These are phyloP conservation scores for Panagrolaimus sp. DNA, from an alignment of 1,140 invertebrate species.

Conservation along the genomic window DNA sequence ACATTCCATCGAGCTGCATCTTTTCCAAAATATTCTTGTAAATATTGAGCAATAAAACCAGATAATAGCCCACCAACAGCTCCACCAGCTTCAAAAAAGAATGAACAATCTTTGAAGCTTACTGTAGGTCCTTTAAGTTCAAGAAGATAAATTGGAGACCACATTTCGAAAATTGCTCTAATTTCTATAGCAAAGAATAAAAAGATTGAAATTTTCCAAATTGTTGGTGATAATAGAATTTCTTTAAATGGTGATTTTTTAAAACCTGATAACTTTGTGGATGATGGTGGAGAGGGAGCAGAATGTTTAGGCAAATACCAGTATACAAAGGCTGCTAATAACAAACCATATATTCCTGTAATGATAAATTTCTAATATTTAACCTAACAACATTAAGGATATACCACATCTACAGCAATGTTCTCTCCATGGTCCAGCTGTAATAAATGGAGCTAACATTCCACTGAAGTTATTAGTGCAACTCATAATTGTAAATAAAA, in stretches of 20 bases:
- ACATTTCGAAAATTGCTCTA: slow-evolving; percentile 6
- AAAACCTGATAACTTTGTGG: not conserved
- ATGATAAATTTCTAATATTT: not conserved
- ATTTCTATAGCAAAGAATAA: slow-evolving; percentile 1
- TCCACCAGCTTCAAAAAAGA: not conserved
- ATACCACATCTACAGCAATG: not conserved
- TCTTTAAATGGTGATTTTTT: not conserved
- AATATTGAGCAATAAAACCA: not conserved
- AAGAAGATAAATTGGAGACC: not conserved
- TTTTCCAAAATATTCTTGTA: not conserved
- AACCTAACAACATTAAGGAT: not conserved
- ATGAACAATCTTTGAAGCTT: not conserved
- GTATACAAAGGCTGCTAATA: not conserved
- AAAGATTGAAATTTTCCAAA: slow-evolving; percentile 8
- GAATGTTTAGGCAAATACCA: not conserved
- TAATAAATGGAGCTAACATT: not conserved
- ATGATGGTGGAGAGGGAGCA: not conserved
- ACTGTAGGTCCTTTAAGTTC: not conserved
- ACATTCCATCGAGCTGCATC: slow-evolving; percentile 8
- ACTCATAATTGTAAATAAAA: slow-evolving; percentile 1
- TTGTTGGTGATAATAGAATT: not conserved
- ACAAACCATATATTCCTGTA: not conserved
- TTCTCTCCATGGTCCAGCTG: not conserved
- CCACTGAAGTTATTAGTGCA: slow-evolving; percentile 5
- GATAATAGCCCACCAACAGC: not conserved